Conservation (phyloP, 2,113 vertebrate genomes). For the Ivindomyrus marchei region DNA sequence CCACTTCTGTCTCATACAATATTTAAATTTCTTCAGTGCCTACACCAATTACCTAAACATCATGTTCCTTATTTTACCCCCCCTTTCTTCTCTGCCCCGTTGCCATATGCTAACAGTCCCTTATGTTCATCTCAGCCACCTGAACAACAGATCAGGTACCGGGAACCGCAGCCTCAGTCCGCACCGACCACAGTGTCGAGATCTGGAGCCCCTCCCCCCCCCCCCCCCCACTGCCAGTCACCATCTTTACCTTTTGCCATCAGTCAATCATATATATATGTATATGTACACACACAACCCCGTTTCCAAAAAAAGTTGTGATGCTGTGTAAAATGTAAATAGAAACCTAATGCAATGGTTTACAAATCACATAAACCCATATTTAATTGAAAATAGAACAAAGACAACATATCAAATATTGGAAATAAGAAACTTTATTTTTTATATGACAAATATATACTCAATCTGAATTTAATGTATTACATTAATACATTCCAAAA, state of each 20-base stretch:
- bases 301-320: too few species aligned
- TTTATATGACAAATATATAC: too few species aligned
- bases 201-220: not conserved
- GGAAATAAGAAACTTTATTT: too few species aligned
- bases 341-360: too few species aligned
- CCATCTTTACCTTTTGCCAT: constrained; percentile 15
- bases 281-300: not conserved
- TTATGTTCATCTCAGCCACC: constrained; percentile 82
- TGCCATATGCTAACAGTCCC: constrained; percentile 72
- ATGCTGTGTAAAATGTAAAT: too few species aligned
- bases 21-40: not conserved
- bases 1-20: not conserved
- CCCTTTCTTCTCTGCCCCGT: too few species aligned
- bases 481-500: too few species aligned
- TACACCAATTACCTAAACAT: not conserved
- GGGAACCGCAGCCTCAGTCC: constrained; percentile 40
- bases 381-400: too few species aligned
- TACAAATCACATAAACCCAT: too few species aligned
- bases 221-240: not conserved
- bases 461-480: too few species aligned
- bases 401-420: too few species aligned
- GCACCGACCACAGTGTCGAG: not conserved
- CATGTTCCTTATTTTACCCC: not conserved
- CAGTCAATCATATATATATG: not conserved
- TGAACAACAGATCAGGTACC: constrained; percentile 90